Evolutionary conservation across 2,888 invertebrate genomes (phyloP).

Genomic region (Lepeophtheirus nordmannii): DNA sequence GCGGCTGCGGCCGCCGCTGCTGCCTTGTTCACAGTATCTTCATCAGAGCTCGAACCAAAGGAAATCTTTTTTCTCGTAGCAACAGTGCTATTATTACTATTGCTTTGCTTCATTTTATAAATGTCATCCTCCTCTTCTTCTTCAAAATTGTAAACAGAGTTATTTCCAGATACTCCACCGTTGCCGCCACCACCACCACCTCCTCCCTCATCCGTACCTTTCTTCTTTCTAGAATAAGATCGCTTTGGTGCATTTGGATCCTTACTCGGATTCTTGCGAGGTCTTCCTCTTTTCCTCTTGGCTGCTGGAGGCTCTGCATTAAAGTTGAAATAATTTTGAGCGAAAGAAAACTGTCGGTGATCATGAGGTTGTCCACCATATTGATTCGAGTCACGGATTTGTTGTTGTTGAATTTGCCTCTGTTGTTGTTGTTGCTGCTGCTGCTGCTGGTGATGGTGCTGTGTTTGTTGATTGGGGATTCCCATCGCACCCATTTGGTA

Average conservation of each 20-base stretch:
- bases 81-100: slow-evolving; percentile 30
- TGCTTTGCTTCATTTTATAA: slow-evolving; percentile 26
- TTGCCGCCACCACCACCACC: not conserved
- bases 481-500: not conserved
- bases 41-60: slow-evolving; percentile 14
- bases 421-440: not conserved
- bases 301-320: slow-evolving; percentile 10
- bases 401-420: too few species aligned
- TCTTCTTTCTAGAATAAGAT: slow-evolving; percentile 18
- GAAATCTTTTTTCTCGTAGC: slow-evolving; percentile 1
- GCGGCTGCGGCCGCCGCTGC: slow-evolving; percentile 32
- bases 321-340: slow-evolving; percentile 12
- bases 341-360: slow-evolving; percentile 10
- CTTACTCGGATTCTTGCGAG: slow-evolving; percentile 15
- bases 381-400: not conserved
- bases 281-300: slow-evolving; percentile 18
- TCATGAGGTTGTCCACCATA: too few species aligned
- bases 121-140: slow-evolving; percentile 19
- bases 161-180: not conserved
- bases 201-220: not conserved
- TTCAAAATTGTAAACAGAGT: slow-evolving; percentile 22
- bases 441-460: not conserved
- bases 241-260: slow-evolving; percentile 11
- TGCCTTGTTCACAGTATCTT: slow-evolving; percentile 24
- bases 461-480: not conserved